Base-by-base conservation (phyloP, 2,888 invertebrate species). In the Pemphredon lugubris region DNA sequence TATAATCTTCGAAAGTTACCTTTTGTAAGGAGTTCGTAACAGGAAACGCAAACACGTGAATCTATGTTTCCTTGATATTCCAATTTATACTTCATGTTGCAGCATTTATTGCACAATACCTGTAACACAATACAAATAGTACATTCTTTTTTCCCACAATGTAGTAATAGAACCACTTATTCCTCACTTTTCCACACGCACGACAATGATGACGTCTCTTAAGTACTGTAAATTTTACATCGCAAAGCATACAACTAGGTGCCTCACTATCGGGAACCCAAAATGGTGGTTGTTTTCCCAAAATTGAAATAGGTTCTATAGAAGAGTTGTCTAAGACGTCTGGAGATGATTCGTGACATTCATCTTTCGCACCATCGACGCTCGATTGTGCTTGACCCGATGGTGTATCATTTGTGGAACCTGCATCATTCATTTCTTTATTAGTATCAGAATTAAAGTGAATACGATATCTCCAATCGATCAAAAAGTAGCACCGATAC, bases 231-330 rank as follows among this genome's bases (percentile, higher is more conserved):
- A 97, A 97, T 88, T 94, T 95, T 45, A 92, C 90, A 70, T 94
- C 93, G 87, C 97, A 97, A 77, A 95, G 93, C 94, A 97, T 94
- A 87, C 97, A 97, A 73, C 91, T 92, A n/a, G 92, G 91, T 4
- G 96, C 95, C 80, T 95, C 95, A 2, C 93, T 92, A 88, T 97
- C 97, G 0, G 96, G 96, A 54, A 97, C 93, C 97, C 97, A 97
- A 82, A 94, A 92, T 0, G 97, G 97, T 11, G 95, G 94, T 59
- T 94, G 92, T 85, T 94, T 93, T 0, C 96, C 96, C 58, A 96
- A 88, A 73, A 91, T 87, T 11, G 89, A 89, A 71, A 89, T 90
- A 45, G 86, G 84, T 69, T 87, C 88, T 55, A 87, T 78, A 21
- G 88, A 84, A 16, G 87, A 86, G 75, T 84, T 89, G 51, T 89